Base-by-base conservation (phyloP, 2,797 vertebrate species). In the Remorina albescens region DNA sequence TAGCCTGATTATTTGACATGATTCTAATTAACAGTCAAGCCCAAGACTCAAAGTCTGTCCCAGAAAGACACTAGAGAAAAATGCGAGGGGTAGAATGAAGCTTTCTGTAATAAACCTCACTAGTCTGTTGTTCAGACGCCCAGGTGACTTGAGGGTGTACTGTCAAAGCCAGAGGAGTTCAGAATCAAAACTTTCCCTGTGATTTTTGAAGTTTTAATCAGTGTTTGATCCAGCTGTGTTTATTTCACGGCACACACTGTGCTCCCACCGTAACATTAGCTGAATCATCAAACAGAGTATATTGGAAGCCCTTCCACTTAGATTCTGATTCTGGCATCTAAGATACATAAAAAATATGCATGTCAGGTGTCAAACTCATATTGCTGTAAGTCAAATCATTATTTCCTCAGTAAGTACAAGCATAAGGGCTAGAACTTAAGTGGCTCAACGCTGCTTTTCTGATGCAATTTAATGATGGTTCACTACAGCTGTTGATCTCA, bases 141-240 rank as follows among this genome's bases (percentile, higher is more conserved):
- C 5, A 1, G 57, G 58, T 69, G 13, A 50, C 58, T 61, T 39
- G 1, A 78, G 55, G 68, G 36, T 58, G 59, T 69, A 70, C 56
- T 74, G 67, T 69, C 59, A 62, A 50, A 71, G 37, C 21, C 30
- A 69, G 65, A 75, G 32, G 65, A 60, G 54, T 63, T 69, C 34
- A 36, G 25, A 37, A 23, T 65, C 23, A 18, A 37, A 65, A 46
- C 34, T 30, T 83, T 81, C 59, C 34, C 55, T 47, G 60, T 36
- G 46, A 67, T 60, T 84, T n/a, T 70, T 62, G 44, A 59, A 23
- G 54, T 76, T 84, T 80, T 80, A 81, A 81, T 89, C 74, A 75
- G 50, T 54, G 66, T 81, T 80, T 84, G 50, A 80, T 74, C 50
- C 37, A 4, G 15, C 8, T 1, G 1, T 59, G 70, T 76, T 76